Base-by-base conservation (phyloP, 2,797 vertebrate species). In the Enteromius anoplus region DNA sequence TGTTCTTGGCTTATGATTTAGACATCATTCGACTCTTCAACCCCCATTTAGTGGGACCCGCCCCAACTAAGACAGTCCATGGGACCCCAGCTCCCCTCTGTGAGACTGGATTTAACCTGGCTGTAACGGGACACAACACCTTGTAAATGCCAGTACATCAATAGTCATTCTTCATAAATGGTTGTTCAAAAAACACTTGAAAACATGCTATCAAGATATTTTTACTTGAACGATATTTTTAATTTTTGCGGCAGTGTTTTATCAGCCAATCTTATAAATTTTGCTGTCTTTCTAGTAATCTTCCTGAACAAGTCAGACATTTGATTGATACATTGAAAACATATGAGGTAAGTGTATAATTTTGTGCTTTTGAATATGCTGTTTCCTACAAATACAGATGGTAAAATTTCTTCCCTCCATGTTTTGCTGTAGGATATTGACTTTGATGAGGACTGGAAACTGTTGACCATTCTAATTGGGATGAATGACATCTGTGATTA, bases 401-500 rank as follows among this genome's bases (percentile, higher is more conserved):
- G 55, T 49, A 21, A 84, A 40, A 60, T 69, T 73, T 8, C 32
- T 64, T 23, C 19, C 49, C 14, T 23, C 15, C 40, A 15, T 88
- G 62, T 82, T 76, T 47, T 62, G 49, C 78, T 65, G 40, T 72
- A 96, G 95, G 93, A 89, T 53, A 82, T 95, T 58, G 91, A 94
- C 87, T 95, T 94, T 17, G 89, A 93, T 53, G 84, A 95, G 71
- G 95, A 96, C 90, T 96, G 95, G 95, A 96, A 96, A 89, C 93
- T 96, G 53, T 65, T 95, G 87, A 95, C 95, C 21, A 91, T 96
- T 80, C 93, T 96, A 58, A 95, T 95, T 77, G 95, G 95, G 85
- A 94, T 94, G 92, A 96, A 95, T 65, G 95, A 96, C 87, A 93
- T 96, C 88, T 96, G 95, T 72, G 94, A 94, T 88, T 94, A 95